Base-by-base conservation (phyloP, 2,888 invertebrate species). In the Cotesia congregata region DNA sequence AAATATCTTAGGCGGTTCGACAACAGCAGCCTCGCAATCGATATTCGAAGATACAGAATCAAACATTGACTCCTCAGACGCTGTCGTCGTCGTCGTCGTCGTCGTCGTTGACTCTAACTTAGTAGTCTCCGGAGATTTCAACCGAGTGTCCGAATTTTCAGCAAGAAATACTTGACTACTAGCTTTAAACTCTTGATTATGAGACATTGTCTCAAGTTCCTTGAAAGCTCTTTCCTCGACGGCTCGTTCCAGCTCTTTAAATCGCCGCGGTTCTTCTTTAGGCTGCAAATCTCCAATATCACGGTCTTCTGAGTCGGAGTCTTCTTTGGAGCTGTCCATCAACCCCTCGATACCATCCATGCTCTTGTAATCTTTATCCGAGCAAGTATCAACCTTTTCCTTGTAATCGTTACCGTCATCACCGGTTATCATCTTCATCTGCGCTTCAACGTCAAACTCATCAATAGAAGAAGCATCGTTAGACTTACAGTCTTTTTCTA, bases 301-400 rank as follows among this genome's bases (percentile, higher is more conserved):
- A 5, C 67, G 77, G 38, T 80, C 80, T 17, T 80, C 80, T 0
- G 86, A 85, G 3, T 87, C 87, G 0, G 89, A 89, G 77, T 89
- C 88, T 74, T 89, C 89, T 75, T 88, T 88, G 0, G 89, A 88
- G 64, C 89, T 89, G 12, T 89, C 89, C 88, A 89, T 88, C 3
- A 89, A 73, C 1, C 88, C 89, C 75, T 89, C 88, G 30, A 89
- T 87, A 0, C 88, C 89, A 68, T 89, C 88, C 82, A 88, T 85
- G 60, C 87, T 87, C 72, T 84, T 87, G 60, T 80, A 79, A 78
- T 87, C 88, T 15, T 83, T 85, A 17, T 88, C 88, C 0, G 84
- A 83, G 17, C 82, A 82, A 1, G 82, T 84, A 6, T 89, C 87
- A 0, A 86, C 77, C 62, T 89, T 89, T 39, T 88, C 88, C 75